Evolutionary conservation across 2,797 vertebrate species (phyloP).

Genomic region (Pipistrellus pipistrellus): DNA sequence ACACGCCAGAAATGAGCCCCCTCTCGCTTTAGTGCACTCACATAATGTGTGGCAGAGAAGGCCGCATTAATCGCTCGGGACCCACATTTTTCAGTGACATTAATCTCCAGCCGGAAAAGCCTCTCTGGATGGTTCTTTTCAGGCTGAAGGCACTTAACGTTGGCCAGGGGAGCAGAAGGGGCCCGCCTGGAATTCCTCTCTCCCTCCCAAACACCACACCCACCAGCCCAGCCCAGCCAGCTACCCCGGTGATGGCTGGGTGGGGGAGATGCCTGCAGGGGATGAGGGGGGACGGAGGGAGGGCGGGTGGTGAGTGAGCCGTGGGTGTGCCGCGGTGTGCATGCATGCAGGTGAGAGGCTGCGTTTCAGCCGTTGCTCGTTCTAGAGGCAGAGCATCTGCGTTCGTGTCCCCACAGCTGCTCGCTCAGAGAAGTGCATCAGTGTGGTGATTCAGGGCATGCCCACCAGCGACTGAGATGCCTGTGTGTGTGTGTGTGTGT

Average conservation of each 20-base stretch:
- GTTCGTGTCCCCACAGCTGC: background rate
- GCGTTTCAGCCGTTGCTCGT: background rate
- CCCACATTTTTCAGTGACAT: conserved; percentile 81
- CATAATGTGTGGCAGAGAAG: conserved; percentile 74
- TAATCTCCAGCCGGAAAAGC: conserved; percentile 81
- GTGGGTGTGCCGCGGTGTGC: background rate
- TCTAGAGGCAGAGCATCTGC: background rate
- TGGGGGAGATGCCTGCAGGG: conserved; percentile 62
- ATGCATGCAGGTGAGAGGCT: background rate
- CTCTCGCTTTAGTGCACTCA: conserved; percentile 75
- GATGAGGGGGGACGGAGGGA: background rate
- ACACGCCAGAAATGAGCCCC: conserved; percentile 76
- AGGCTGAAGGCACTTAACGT: conserved; percentile 83
- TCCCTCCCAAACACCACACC: conserved; percentile 76
- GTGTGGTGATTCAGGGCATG: rapidly evolving
- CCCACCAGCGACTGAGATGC: background rate
- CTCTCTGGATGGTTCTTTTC: conserved; percentile 80
- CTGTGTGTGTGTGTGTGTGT: too few relatives aligned
- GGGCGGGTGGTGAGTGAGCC: conserved; percentile 51
- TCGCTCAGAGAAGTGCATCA: background rate
- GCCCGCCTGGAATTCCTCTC: conserved; percentile 82
- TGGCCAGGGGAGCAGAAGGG: conserved; percentile 77
- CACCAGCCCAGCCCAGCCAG: conserved; percentile 70
- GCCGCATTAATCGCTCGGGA: conserved; percentile 73
- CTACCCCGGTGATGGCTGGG: conserved; percentile 56